Conservation (phyloP, 1,140 invertebrate genomes). For the Cyclina sinensis region DNA sequence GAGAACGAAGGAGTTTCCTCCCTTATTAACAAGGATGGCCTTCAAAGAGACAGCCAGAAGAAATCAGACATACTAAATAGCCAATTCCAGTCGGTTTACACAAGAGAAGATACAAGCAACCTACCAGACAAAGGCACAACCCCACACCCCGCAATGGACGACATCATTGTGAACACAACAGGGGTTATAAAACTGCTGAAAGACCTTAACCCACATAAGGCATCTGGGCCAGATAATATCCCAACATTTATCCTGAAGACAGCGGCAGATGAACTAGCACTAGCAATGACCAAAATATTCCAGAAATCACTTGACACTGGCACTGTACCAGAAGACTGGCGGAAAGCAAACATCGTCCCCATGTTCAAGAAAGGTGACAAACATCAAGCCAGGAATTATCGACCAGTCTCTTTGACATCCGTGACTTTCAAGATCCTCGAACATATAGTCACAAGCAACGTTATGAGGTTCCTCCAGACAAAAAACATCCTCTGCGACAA, state of each 20-base stretch:
- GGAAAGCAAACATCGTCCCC: neutral
- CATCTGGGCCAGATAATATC: conserved; percentile 11
- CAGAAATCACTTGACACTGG: conserved; percentile 13
- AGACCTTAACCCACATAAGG: neutral
- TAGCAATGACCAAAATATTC: neutral
- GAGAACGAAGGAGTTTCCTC: neutral
- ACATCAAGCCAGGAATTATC: neutral
- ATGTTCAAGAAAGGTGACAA: conserved; percentile 34
- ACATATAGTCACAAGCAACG: no score
- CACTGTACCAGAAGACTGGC: conserved; percentile 6
- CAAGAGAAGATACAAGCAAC: neutral
- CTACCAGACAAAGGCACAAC: neutral
- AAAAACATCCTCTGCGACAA: no score
- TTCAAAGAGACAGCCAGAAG: neutral
- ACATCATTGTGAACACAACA: neutral
- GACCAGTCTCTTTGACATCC: no score
- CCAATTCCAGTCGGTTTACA: neutral
- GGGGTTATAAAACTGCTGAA: neutral
- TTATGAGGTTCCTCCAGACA: no score
- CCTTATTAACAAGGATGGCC: neutral
- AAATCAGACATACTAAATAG: neutral
- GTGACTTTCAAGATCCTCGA: no score
- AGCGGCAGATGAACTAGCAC: neutral
- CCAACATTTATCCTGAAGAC: neutral
- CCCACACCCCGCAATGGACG: neutral